Conservation (phyloP, 1,140 invertebrate species). For the Drosophila aff. region DNA sequence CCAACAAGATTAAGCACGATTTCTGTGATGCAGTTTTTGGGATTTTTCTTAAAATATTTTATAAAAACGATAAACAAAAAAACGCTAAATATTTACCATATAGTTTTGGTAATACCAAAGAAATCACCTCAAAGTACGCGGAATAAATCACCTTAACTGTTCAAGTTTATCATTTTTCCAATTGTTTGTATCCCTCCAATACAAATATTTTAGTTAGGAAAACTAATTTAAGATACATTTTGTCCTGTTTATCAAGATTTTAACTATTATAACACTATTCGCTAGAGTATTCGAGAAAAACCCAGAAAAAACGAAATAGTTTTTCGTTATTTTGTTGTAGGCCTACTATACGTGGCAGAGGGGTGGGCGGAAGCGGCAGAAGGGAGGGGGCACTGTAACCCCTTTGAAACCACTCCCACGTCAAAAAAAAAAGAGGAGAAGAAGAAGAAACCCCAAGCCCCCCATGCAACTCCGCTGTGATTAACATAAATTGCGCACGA, state of each 20-base stretch:
- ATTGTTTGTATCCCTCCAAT: background rate
- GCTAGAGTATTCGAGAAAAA: slow-evolving; percentile 15
- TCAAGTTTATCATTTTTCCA: background rate
- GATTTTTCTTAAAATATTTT: background rate
- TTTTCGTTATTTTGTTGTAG: slow-evolving; percentile 62
- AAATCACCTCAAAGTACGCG: background rate
- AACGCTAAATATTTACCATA: no score
- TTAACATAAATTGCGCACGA: slow-evolving; percentile 75
- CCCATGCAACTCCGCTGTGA: slow-evolving; percentile 46
- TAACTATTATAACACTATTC: background rate
- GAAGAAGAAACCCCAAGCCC: background rate
- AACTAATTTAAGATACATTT: background rate
- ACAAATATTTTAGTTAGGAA: background rate
- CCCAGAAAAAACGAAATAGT: slow-evolving; percentile 30
- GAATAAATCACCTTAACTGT: background rate
- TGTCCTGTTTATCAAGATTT: background rate
- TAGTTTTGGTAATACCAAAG: background rate
- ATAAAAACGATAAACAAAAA: background rate
- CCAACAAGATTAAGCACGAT: background rate
- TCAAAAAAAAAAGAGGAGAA: background rate
- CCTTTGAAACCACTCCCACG: slow-evolving; percentile 10
- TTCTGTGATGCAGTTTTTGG: no score
- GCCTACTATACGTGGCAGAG: slow-evolving; percentile 54
- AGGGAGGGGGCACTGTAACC: background rate
- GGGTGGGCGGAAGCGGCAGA: background rate